phyloP scores from a whole-genome alignment of 2,113 vertebrate genomes.

The Blennius ocellaris region DNA sequence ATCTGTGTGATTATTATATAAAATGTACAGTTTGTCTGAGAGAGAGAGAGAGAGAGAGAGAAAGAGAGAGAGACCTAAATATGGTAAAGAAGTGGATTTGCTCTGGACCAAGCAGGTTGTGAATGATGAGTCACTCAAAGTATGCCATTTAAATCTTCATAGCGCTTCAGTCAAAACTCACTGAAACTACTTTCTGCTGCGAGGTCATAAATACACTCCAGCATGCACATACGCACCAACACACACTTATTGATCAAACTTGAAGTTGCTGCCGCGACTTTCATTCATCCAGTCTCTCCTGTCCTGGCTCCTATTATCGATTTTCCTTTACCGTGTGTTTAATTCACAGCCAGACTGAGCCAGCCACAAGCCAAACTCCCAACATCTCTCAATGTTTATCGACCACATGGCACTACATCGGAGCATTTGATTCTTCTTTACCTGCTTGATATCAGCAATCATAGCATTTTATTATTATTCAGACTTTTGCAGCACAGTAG shows the following conservation, averaged over 20 bases:
- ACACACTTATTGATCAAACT: constrained; percentile 55
- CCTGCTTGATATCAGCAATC: constrained; percentile 18
- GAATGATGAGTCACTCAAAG: constrained; percentile 57
- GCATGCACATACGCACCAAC: not conserved
- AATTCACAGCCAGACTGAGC: constrained; percentile 62
- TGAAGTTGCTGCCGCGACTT: constrained; percentile 48
- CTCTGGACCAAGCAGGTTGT: constrained; percentile 2
- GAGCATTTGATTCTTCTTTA: constrained; percentile 31
- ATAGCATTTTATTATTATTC: constrained; percentile 28
- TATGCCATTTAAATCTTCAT: constrained; percentile 48
- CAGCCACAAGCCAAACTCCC: constrained; percentile 51
- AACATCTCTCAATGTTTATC: constrained; percentile 63
- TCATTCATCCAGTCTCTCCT: constrained; percentile 68
- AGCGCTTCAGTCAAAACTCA: constrained; percentile 45
- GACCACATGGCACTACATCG: constrained; percentile 40
- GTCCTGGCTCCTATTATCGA: constrained; percentile 63
- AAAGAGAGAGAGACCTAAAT: not conserved
- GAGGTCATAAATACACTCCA: constrained; percentile 4
- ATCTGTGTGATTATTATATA: too few relatives aligned
- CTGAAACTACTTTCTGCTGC: constrained; percentile 15
- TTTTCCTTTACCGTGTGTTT: constrained; percentile 63
- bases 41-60: constrained; percentile 8
- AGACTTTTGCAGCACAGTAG: not conserved
- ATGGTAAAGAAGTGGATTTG: constrained; percentile 11
- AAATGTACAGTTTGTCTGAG: too few relatives aligned